Percentiles rank a stretch among this genome's conserved stretches.
Evolutionary conservation across 2,888 invertebrate genomes (phyloP).

Genomic region (Lobophora halterata): DNA sequence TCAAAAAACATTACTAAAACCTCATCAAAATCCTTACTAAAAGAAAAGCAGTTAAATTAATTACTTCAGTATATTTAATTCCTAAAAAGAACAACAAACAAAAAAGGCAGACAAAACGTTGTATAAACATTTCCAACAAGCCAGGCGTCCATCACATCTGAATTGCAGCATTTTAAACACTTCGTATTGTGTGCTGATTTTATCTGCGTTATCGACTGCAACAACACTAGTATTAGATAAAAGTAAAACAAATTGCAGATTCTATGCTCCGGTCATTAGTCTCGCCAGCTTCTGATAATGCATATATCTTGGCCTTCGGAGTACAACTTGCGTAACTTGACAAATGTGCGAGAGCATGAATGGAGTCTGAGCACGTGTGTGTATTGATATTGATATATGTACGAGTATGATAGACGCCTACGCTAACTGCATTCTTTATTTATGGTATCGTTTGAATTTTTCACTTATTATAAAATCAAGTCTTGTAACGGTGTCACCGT

Average conservation of each 20-base stretch:
- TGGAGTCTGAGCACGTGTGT: constrained; percentile 42
- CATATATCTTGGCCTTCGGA: constrained; percentile 21
- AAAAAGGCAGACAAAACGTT: constrained; percentile 24
- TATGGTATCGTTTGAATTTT: constrained; percentile 8
- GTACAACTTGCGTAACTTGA: constrained; percentile 44
- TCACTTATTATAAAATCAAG: no score
- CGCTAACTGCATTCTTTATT: constrained; percentile 1
- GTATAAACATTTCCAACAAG: constrained; percentile 40
- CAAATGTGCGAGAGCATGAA: constrained; percentile 42
- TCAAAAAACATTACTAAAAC: no score
- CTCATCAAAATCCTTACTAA: no score
- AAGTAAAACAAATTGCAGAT: constrained; percentile 37
- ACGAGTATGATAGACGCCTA: no score
- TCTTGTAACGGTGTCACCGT: no score
- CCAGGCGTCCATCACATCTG: constrained; percentile 25
- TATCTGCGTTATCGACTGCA: constrained; percentile 66
- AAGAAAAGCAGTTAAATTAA: no score
- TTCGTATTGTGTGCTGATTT: constrained; percentile 42
- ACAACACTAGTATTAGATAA: constrained; percentile 49
- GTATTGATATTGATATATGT: constrained; percentile 11
- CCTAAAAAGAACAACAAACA: no score
- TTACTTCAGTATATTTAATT: no score
- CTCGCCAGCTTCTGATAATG: constrained; percentile 46
- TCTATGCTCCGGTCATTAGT: constrained; percentile 52
- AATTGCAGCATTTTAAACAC: constrained; percentile 34